Evolutionary conservation across 2,797 vertebrate genomes (phyloP).

Genomic region (Varecia variegata): DNA sequence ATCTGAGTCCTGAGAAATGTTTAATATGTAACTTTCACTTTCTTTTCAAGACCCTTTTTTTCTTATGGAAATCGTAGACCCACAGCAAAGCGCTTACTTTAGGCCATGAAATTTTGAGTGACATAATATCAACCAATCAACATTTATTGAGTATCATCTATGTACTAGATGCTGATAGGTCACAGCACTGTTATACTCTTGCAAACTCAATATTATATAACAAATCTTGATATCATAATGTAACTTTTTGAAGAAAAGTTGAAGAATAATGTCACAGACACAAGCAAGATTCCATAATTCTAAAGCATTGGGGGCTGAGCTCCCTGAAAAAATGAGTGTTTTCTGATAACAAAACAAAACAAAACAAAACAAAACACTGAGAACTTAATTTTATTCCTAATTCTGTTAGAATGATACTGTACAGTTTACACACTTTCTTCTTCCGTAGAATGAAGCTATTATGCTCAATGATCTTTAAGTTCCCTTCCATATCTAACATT

Average conservation of each 20-base stretch:
- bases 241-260: not conserved
- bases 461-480: not conserved
- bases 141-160: not conserved
- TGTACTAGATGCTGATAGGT: not conserved
- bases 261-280: not conserved
- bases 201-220: not conserved
- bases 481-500: not conserved
- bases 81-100: not conserved
- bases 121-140: not conserved
- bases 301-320: not conserved
- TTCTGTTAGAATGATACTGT: not conserved
- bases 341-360: not conserved
- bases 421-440: not conserved
- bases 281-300: not conserved
- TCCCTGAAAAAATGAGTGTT: slow-evolving; percentile 2
- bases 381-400: not conserved
- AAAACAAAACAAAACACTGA: not conserved
- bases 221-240: not conserved
- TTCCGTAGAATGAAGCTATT: not conserved
- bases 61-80: not conserved
- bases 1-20: not conserved
- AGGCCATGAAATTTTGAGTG: not conserved
- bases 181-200: slow-evolving; percentile 26
- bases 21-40: slow-evolving; percentile 9
- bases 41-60: not conserved